A percentile compares a stretch with the other conserved stretches of the same genome.
Evolutionary conservation across 2,113 vertebrate genomes (phyloP).

Genomic region (Cyprichromis sp.): DNA sequence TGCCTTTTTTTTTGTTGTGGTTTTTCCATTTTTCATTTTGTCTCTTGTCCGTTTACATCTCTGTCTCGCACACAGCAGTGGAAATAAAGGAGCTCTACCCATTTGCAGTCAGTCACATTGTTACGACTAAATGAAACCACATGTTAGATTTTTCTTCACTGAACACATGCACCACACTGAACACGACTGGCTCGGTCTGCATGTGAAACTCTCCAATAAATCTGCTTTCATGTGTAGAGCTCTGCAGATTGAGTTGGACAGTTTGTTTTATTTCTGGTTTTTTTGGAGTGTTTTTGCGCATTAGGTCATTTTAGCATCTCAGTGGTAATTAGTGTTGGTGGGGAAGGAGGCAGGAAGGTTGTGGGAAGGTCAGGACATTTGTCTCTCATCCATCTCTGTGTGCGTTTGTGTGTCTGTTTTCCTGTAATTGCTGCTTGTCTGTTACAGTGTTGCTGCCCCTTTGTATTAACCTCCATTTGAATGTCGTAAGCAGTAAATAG

Average conservation of each 20-base stretch:
- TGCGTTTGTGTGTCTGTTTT: not conserved
- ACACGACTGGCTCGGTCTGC: not conserved
- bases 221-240: not conserved
- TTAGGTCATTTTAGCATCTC: not conserved
- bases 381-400: not conserved
- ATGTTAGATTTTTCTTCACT: not conserved
- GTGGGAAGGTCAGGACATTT: constrained; percentile 18
- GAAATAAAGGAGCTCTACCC: not conserved
- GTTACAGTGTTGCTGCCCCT: not conserved
- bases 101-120: not conserved
- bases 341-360: not conserved
- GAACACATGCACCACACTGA: not conserved
- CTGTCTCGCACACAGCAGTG: not conserved
- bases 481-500: not conserved
- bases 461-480: not conserved
- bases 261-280: not conserved
- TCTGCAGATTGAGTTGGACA: not conserved
- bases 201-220: not conserved
- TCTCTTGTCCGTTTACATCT: not conserved
- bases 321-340: not conserved
- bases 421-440: not conserved
- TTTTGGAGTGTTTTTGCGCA: not conserved
- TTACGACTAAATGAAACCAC: constrained; percentile 31
- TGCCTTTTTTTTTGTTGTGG: not conserved
- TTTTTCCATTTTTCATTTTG: not conserved